phyloP scores from a whole-genome alignment of 2,797 vertebrate genomes.

The Myotis myotis region DNA sequence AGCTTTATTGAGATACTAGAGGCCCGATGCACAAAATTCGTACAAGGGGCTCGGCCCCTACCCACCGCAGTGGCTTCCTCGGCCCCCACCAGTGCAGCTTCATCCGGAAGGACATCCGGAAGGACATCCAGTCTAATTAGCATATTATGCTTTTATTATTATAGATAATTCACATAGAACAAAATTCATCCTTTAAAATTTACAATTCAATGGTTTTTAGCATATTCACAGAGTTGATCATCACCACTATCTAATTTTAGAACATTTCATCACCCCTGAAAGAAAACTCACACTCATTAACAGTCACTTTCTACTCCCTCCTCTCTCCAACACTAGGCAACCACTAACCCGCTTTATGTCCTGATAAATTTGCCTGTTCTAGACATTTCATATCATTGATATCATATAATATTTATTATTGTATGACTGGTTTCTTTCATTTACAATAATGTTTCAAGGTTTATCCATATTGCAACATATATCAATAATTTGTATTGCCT shows the following conservation, averaged over 20 bases:
- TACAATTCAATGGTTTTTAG: background rate
- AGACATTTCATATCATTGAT: background rate
- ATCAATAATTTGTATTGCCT: background rate
- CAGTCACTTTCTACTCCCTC: background rate
- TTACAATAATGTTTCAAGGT: background rate
- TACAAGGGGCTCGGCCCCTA: no score
- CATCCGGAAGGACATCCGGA: no score
- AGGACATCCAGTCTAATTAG: no score
- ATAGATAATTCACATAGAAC: background rate
- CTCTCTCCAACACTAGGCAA: background rate
- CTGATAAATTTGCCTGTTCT: background rate
- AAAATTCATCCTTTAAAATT: conserved; percentile 1
- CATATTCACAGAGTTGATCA: background rate
- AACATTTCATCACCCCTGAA: conserved; percentile 20
- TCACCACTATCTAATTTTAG: conserved; percentile 1
- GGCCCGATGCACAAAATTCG: no score
- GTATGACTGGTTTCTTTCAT: background rate
- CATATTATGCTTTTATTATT: no score
- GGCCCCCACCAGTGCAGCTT: no score
- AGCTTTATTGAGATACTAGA: background rate
- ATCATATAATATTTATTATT: background rate
- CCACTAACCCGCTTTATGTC: background rate
- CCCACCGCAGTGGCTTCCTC: no score
- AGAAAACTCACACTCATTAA: background rate
- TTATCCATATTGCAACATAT: background rate